phyloP scores from a whole-genome alignment of 2,113 vertebrate species.

The Psilopsiagon aymara region DNA sequence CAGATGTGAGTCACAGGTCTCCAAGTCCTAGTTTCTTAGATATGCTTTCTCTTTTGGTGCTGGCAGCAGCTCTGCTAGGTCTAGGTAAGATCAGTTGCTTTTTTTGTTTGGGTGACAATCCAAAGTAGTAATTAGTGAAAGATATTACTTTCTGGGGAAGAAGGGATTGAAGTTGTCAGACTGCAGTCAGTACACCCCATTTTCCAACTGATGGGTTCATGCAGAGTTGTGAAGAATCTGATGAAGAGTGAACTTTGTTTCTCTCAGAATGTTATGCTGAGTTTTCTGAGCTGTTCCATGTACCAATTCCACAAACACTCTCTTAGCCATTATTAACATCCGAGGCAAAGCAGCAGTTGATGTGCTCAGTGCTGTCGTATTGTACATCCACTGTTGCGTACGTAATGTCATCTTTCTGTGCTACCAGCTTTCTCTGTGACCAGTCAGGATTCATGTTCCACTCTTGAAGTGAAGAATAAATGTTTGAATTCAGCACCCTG shows the following conservation, averaged over 20 bases:
- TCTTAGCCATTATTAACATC: neutral
- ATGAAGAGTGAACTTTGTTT: neutral
- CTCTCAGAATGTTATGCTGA: neutral
- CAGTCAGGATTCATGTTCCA: fast-evolving
- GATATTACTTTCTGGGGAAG: neutral
- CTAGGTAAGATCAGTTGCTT: neutral
- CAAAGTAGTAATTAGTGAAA: neutral
- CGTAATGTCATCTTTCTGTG: neutral
- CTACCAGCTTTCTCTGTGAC: neutral
- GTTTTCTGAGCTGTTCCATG: neutral
- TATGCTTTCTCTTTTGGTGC: neutral
- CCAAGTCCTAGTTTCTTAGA: neutral
- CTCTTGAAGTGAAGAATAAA: neutral
- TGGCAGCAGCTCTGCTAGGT: neutral
- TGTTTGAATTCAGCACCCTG: neutral
- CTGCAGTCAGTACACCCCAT: neutral
- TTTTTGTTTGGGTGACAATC: neutral
- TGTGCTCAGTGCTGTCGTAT: neutral
- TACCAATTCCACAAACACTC: neutral
- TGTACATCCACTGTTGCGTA: neutral
- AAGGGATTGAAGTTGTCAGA: neutral
- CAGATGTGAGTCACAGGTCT: neutral
- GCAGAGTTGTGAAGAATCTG: neutral
- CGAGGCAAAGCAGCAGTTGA: neutral
- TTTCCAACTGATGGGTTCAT: neutral